phyloP scores from a whole-genome alignment of 1,140 invertebrate genomes.

The Anastatus disparis region DNA sequence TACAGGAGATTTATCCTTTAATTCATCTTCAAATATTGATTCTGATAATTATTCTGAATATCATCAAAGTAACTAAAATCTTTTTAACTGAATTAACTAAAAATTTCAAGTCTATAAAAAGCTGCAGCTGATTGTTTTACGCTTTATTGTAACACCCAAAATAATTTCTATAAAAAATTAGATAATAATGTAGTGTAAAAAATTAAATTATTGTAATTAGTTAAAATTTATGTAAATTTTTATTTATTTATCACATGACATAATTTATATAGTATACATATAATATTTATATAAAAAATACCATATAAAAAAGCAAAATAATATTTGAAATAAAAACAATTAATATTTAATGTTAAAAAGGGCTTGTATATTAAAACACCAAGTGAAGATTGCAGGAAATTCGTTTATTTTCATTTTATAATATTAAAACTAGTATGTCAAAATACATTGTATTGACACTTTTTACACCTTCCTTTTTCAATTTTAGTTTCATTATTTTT shows the following conservation, averaged over 20 bases:
- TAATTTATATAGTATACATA: slow-evolving; percentile 20
- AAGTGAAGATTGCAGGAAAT: background rate
- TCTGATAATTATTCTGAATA: slow-evolving; percentile 32
- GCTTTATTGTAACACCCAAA: background rate
- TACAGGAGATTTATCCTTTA: slow-evolving; percentile 70
- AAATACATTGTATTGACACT: slow-evolving; percentile 48
- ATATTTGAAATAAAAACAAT: background rate
- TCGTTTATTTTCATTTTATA: slow-evolving; percentile 46
- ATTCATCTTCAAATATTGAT: slow-evolving; percentile 51
- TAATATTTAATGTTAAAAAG: background rate
- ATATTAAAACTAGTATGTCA: slow-evolving; percentile 47
- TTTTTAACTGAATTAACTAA: slow-evolving; percentile 23
- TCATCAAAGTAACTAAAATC: too few relatives aligned
- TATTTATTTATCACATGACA: slow-evolving; percentile 24
- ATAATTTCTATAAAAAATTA: too few relatives aligned
- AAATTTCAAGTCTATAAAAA: background rate
- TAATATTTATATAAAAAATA: too few relatives aligned
- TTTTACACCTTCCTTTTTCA: slow-evolving; percentile 33
- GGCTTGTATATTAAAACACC: slow-evolving; percentile 13
- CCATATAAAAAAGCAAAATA: too few relatives aligned
- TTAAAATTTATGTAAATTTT: slow-evolving; percentile 12
- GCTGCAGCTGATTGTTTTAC: background rate
- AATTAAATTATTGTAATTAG: slow-evolving; percentile 1
- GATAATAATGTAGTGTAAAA: too few relatives aligned
- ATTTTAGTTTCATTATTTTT: background rate